phyloP scores from a whole-genome alignment of 2,888 invertebrate genomes.

The Stenodema calcarata region DNA sequence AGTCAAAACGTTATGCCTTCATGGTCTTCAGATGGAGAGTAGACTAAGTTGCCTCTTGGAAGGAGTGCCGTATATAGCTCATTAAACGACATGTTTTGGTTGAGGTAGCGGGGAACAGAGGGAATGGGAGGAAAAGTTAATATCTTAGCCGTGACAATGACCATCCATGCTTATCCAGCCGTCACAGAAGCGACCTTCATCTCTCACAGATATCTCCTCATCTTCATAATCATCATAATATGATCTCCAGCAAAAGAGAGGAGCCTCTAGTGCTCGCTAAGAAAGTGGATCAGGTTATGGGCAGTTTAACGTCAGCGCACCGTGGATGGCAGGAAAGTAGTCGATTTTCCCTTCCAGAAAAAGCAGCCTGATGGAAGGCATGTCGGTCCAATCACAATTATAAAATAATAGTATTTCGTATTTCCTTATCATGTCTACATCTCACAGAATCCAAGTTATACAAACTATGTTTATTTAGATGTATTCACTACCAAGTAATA shows the following conservation, averaged over 20 bases:
- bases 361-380: too few species aligned
- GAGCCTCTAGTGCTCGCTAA: neutral
- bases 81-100: neutral
- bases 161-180: slow-evolving; percentile 36
- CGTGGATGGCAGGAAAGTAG: neutral
- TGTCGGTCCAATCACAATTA: too few species aligned
- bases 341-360: neutral
- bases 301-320: neutral
- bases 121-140: neutral
- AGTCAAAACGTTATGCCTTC: too few species aligned
- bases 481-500: too few species aligned
- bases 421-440: too few species aligned
- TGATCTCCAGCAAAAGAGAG: neutral
- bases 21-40: too few species aligned
- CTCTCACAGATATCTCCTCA: slow-evolving; percentile 26
- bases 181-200: slow-evolving; percentile 19
- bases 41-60: too few species aligned
- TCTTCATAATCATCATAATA: slow-evolving; percentile 3
- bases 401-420: too few species aligned
- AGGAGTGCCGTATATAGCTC: neutral
- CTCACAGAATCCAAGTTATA: too few species aligned
- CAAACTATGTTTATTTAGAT: too few species aligned
- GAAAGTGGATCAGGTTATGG: neutral
- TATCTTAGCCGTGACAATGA: slow-evolving; percentile 4
- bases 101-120: neutral